These are phyloP conservation scores for Drosophila repletoides DNA, from an alignment of 1,140 invertebrate genomes.

Conservation along the genomic window DNA sequence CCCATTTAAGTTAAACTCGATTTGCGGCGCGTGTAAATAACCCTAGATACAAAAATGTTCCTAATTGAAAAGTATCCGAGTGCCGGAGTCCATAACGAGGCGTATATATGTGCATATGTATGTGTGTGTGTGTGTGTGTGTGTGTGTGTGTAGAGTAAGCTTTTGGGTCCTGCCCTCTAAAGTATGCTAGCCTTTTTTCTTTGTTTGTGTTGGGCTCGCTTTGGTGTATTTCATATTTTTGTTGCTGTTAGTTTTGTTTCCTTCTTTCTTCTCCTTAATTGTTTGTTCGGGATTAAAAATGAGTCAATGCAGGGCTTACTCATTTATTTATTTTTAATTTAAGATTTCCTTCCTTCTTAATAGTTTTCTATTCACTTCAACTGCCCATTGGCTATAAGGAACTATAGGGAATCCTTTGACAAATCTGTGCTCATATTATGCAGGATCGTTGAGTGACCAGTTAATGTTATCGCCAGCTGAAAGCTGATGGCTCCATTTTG, in stretches of 20 bases:
- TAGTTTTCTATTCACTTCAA: no score
- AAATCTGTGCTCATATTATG: background rate
- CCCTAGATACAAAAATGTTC: conserved; percentile 29
- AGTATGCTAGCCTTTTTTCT: conserved; percentile 18
- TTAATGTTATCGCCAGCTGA: conserved; percentile 11
- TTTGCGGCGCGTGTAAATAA: conserved; percentile 37
- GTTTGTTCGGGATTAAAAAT: no score
- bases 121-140: no score
- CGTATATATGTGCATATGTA: background rate
- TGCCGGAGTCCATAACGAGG: background rate
- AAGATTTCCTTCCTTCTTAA: no score
- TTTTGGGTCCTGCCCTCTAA: background rate
- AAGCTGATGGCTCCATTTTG: conserved; percentile 21
- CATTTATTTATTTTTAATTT: background rate
- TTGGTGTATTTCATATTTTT: no score
- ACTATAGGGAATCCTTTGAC: background rate
- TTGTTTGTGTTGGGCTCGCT: no score
- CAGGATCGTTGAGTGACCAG: conserved; percentile 26
- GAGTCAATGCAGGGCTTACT: no score
- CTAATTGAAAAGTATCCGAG: conserved; percentile 62
- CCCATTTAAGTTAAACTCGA: conserved; percentile 58
- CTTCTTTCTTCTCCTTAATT: no score
- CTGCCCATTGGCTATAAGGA: no score
- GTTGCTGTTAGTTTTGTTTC: background rate
- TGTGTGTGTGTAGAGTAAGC: no score